Conservation (phyloP, 2,113 vertebrate species). For the Datnioides undecimradiatus region DNA sequence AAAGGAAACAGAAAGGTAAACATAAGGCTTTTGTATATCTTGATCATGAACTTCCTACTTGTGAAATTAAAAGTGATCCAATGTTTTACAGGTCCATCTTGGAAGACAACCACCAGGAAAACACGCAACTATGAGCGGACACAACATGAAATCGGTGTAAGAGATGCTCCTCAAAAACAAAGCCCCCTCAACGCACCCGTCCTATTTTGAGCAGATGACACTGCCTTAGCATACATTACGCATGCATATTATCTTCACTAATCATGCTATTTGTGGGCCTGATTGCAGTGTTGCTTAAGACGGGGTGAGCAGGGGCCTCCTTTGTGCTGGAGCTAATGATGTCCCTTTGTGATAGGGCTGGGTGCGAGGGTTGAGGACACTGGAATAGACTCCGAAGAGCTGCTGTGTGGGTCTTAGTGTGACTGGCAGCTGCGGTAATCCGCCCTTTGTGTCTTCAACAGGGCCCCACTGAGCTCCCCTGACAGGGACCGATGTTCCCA, state of each 20-base stretch:
- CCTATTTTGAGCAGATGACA: slow-evolving; percentile 72
- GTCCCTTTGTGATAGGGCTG: slow-evolving; percentile 79
- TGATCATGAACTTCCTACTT: not conserved
- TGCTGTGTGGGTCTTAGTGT: slow-evolving; percentile 84
- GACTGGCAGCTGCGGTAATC: slow-evolving; percentile 89
- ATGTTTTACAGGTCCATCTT: not conserved
- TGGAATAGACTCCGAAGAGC: slow-evolving; percentile 78
- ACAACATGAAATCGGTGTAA: slow-evolving; percentile 14
- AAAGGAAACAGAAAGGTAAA: slow-evolving; percentile 1
- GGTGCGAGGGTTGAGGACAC: slow-evolving; percentile 82
- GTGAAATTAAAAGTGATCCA: not conserved
- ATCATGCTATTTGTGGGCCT: slow-evolving; percentile 78
- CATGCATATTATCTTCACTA: slow-evolving; percentile 78
- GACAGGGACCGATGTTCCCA: slow-evolving; percentile 79
- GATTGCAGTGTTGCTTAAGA: slow-evolving; percentile 77
- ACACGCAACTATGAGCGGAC: not conserved
- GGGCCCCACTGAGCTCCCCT: slow-evolving; percentile 83
- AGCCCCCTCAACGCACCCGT: slow-evolving; percentile 22
- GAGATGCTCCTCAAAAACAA: slow-evolving; percentile 48
- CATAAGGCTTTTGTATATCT: not conserved
- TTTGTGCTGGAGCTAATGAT: slow-evolving; percentile 85
- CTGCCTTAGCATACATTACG: slow-evolving; percentile 75
- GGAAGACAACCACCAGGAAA: not conserved
- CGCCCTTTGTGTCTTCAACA: slow-evolving; percentile 85
- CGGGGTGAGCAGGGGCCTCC: slow-evolving; percentile 66